Evolutionary conservation across 2,113 vertebrate genomes (phyloP).

Genomic region (Anarrhichthys ocellatus): DNA sequence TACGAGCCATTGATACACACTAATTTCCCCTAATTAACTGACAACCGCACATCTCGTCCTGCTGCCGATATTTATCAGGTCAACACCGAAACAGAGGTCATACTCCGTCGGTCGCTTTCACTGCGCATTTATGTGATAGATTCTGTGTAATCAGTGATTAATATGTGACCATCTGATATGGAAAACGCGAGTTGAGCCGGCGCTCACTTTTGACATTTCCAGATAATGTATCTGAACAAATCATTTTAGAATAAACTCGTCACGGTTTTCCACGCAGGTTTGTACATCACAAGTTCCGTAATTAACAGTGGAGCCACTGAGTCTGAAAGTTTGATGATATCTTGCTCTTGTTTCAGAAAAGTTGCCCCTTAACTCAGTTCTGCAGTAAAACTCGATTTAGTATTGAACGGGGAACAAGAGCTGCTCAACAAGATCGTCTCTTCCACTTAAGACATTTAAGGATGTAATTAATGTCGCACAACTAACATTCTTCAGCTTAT

Average conservation of each 20-base stretch:
- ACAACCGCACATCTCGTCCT: background rate
- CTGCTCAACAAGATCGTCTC: background rate
- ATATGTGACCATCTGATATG: background rate
- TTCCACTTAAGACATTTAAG: background rate
- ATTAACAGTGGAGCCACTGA: constrained; percentile 21
- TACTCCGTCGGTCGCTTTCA: background rate
- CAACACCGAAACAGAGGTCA: background rate
- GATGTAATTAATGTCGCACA: background rate
- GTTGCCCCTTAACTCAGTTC: background rate
- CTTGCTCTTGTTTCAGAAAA: background rate
- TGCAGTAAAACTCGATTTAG: background rate
- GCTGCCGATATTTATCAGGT: background rate
- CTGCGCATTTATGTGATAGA: background rate
- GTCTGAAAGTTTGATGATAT: constrained; percentile 27
- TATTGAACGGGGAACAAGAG: background rate
- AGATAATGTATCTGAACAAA: background rate
- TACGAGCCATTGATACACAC: constrained; percentile 33
- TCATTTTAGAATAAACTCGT: background rate
- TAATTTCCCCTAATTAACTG: constrained; percentile 24
- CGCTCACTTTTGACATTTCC: background rate
- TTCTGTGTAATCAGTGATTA: background rate
- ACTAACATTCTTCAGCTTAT: background rate
- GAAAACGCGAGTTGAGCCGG: background rate
- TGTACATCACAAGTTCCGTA: background rate
- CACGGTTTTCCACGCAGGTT: background rate